phyloP scores from a whole-genome alignment of 2,797 vertebrate genomes.

The Typhlichthys eigenmanni region DNA sequence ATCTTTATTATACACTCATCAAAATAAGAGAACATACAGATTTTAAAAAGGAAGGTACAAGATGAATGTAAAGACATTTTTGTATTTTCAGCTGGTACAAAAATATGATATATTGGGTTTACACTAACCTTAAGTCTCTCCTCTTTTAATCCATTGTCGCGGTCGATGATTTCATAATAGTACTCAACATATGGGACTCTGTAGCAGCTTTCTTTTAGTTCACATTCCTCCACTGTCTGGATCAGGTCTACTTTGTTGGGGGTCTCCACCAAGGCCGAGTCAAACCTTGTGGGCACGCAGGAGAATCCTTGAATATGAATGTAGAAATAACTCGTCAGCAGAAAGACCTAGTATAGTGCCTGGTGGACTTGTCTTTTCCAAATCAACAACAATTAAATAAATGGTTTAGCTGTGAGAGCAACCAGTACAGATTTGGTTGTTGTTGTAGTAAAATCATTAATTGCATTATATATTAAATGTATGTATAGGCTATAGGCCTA shows the following conservation, averaged over 20 bases:
- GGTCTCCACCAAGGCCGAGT: constrained; percentile 72
- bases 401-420: too few relatives aligned
- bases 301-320: constrained; percentile 64
- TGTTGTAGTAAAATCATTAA: too few relatives aligned
- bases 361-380: background rate
- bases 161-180: constrained; percentile 71
- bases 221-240: constrained; percentile 64
- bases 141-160: constrained; percentile 64
- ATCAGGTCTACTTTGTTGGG: constrained; percentile 74
- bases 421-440: too few relatives aligned
- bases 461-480: too few relatives aligned
- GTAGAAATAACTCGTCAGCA: background rate
- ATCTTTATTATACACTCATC: constrained; percentile 17
- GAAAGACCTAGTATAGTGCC: background rate
- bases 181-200: constrained; percentile 72
- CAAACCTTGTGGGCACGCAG: constrained; percentile 79
- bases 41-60: too few relatives aligned
- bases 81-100: background rate
- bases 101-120: background rate
- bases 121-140: constrained; percentile 73
- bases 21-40: constrained; percentile 1
- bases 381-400: background rate
- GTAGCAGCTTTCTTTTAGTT: constrained; percentile 78
- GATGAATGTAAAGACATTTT: too few relatives aligned
- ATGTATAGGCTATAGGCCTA: too few relatives aligned